Percentiles rank a stretch among this genome's conserved stretches.
These are phyloP conservation scores for Pseudorectes ferrugineus DNA, from an alignment of 2,113 vertebrate species.

Conservation along the genomic window DNA sequence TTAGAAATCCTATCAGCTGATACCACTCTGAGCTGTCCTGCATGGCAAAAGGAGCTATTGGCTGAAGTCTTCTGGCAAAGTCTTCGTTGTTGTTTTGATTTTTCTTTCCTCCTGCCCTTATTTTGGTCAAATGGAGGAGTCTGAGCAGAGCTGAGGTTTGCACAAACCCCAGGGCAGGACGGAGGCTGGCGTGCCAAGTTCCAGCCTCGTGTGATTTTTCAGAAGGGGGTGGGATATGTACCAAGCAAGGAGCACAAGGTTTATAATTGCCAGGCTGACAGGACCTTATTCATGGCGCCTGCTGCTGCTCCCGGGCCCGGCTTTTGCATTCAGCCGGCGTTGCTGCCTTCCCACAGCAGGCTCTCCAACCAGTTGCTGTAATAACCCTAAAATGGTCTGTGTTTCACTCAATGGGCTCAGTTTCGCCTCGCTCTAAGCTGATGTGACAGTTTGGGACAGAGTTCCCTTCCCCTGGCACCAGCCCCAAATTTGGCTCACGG, in stretches of 20 bases:
- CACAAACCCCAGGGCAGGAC: neutral
- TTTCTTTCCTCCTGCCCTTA: neutral
- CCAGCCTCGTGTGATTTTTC: neutral
- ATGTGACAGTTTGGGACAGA: neutral
- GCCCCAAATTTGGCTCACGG: neutral
- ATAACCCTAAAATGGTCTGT: neutral
- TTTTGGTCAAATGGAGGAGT: neutral
- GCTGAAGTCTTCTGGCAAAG: neutral
- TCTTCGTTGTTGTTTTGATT: fast-evolving
- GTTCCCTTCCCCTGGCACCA: neutral
- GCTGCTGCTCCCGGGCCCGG: neutral
- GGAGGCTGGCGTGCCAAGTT: neutral
- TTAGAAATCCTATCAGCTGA: neutral
- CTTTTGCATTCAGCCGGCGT: neutral
- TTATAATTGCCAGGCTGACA: neutral
- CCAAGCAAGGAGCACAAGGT: neutral
- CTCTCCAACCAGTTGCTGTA: neutral
- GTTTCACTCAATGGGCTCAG: fast-evolving
- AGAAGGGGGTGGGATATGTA: neutral
- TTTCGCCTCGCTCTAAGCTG: neutral
- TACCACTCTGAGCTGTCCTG: neutral
- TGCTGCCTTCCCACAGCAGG: neutral
- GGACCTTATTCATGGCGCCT: neutral
- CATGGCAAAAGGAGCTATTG: neutral
- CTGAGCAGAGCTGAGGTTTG: neutral